Evolutionary conservation across 2,888 invertebrate genomes (phyloP).

Genomic region (Drosophila borealis): DNA sequence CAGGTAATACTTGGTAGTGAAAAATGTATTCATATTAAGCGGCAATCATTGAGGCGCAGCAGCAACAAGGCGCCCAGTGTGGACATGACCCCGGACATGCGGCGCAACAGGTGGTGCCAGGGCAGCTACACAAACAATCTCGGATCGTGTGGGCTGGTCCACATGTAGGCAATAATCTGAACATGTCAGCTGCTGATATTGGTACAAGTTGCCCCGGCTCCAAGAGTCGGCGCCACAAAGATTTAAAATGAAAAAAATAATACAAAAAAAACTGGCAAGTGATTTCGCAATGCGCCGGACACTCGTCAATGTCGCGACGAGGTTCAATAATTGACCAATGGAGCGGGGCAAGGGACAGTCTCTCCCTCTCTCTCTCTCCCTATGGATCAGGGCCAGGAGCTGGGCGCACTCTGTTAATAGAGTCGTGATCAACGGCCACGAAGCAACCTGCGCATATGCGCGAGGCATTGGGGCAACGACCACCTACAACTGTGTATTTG

Average conservation of each 20-base stretch:
- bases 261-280: conserved; percentile 37
- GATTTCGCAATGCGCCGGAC: conserved; percentile 52
- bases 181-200: conserved; percentile 59
- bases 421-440: conserved; percentile 82
- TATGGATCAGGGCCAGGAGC: conserved; percentile 5
- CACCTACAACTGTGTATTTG: conserved; percentile 62
- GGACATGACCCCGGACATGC: conserved; percentile 68
- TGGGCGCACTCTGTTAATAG: conserved; percentile 64
- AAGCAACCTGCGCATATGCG: conserved; percentile 46
- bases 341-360: conserved; percentile 2
- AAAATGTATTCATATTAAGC: conserved; percentile 49
- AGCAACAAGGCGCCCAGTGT: conserved; percentile 47
- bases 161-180: conserved; percentile 46
- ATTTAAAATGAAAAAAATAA: conserved; percentile 19
- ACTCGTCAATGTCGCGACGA: conserved; percentile 68
- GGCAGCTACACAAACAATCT: conserved; percentile 28
- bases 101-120: conserved; percentile 65
- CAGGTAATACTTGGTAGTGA: conserved; percentile 3
- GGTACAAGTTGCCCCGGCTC: conserved; percentile 9
- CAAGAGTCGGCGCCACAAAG: conserved; percentile 35
- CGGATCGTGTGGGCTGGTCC: conserved; percentile 11
- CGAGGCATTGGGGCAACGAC: conserved; percentile 16
- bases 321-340: conserved; percentile 61
- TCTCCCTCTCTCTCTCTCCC: not conserved
- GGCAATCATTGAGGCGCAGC: conserved; percentile 20